A percentile compares a stretch with the other conserved stretches of the same genome.
phyloP scores from a whole-genome alignment of 2,888 invertebrate species.

The Sicus ferrugineus region DNA sequence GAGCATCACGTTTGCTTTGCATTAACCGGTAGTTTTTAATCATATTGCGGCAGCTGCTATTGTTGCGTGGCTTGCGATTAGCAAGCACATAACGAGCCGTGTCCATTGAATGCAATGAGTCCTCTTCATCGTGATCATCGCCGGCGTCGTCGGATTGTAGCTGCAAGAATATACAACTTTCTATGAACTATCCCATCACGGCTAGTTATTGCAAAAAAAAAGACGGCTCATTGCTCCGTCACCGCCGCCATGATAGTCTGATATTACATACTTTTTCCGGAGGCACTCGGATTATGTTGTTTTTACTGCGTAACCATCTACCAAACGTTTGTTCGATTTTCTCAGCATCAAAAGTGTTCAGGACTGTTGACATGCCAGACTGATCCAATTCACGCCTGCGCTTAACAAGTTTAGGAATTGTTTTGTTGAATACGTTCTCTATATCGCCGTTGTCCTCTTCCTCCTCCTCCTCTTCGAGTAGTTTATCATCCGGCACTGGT shows the following conservation, averaged over 20 bases:
- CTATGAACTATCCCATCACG: no score
- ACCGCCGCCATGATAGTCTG: neutral
- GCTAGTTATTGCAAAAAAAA: no score
- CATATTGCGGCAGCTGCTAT: slow-evolving; percentile 28
- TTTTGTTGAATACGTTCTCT: slow-evolving; percentile 52
- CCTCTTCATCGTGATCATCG: slow-evolving; percentile 34
- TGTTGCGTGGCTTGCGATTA: slow-evolving; percentile 45
- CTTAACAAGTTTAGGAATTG: slow-evolving; percentile 53
- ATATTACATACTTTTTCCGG: no score
- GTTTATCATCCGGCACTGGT: neutral
- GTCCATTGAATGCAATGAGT: slow-evolving; percentile 57
- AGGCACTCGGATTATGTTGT: neutral
- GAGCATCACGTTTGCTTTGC: slow-evolving; percentile 49
- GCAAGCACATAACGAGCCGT: slow-evolving; percentile 58
- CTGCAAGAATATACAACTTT: no score
- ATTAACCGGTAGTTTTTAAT: slow-evolving; percentile 56
- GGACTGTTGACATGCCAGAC: slow-evolving; percentile 53
- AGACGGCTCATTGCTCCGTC: no score
- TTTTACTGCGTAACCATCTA: slow-evolving; percentile 51
- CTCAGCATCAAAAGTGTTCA: slow-evolving; percentile 55
- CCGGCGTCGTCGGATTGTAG: no score
- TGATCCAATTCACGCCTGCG: slow-evolving; percentile 55
- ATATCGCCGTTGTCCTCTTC: slow-evolving; percentile 35
- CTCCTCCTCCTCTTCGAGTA: slow-evolving; percentile 27
- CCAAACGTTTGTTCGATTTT: slow-evolving; percentile 57